These are phyloP conservation scores for Tragulus kanchil DNA, from an alignment of 2,113 vertebrate species.

Conservation along the genomic window DNA sequence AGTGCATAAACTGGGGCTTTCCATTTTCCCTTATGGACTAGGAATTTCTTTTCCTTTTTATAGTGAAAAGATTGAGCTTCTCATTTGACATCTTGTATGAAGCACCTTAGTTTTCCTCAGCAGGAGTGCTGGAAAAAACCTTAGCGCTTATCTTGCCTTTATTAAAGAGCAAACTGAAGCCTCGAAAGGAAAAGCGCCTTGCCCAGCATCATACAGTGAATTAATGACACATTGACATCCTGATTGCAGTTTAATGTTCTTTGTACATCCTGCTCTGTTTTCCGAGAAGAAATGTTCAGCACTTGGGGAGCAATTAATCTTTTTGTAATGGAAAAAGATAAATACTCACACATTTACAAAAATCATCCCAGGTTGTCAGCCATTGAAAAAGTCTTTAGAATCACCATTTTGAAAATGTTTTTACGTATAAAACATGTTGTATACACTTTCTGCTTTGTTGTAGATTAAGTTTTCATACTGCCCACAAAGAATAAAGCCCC, in stretches of 20 bases:
- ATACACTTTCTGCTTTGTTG: conserved; percentile 17
- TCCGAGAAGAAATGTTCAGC: conserved; percentile 35
- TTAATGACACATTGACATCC: not conserved
- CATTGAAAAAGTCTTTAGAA: conserved; percentile 27
- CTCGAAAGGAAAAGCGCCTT: conserved; percentile 20
- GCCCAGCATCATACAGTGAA: not conserved
- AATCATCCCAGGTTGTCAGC: not conserved
- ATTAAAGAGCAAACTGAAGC: conserved; percentile 32
- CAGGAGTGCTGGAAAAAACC: not conserved
- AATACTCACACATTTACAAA: conserved; percentile 48
- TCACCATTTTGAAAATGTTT: conserved; percentile 18
- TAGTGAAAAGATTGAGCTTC: conserved; percentile 27
- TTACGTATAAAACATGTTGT: not conserved
- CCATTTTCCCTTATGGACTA: conserved; percentile 4
- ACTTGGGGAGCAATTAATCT: conserved; percentile 12
- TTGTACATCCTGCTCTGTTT: not conserved
- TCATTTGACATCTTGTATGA: conserved; percentile 56
- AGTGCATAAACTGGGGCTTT: conserved; percentile 3
- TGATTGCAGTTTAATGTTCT: not conserved
- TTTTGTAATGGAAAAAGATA: conserved; percentile 5
- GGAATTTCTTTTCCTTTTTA: conserved; percentile 44
- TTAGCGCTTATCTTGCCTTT: conserved; percentile 28
- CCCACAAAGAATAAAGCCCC: conserved; percentile 5
- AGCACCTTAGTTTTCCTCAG: conserved; percentile 53
- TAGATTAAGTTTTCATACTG: conserved; percentile 39